Percentiles rank a stretch among this genome's conserved stretches.
phyloP scores from a whole-genome alignment of 1,140 invertebrate species.

The Drosophila lacertosa region DNA sequence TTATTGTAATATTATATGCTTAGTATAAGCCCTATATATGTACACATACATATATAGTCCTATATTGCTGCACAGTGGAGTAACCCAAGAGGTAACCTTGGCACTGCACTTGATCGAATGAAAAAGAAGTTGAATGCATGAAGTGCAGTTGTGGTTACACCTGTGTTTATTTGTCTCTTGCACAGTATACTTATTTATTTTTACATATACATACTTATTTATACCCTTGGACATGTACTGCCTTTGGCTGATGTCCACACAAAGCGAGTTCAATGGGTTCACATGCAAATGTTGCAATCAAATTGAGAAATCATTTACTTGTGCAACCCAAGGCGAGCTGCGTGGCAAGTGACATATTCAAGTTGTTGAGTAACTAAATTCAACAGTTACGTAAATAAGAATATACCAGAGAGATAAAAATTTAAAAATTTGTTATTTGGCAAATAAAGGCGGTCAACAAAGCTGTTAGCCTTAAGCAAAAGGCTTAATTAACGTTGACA shows the following conservation, averaged over 20 bases:
- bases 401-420: too few species aligned
- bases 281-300: constrained; percentile 35
- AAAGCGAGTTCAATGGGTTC: constrained; percentile 37
- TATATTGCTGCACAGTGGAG: constrained; percentile 2
- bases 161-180: too few species aligned
- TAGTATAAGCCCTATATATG: background rate
- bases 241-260: background rate
- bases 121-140: constrained; percentile 13
- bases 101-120: constrained; percentile 28
- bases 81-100: constrained; percentile 58
- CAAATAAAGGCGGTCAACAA: too few species aligned
- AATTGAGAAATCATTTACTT: constrained; percentile 23
- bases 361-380: too few species aligned
- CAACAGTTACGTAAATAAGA: too few species aligned
- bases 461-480: too few species aligned
- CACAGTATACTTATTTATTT: too few species aligned
- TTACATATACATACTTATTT: background rate
- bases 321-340: background rate
- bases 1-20: constrained; percentile 7
- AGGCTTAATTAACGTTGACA: too few species aligned
- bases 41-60: background rate
- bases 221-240: too few species aligned
- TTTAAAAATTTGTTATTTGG: too few species aligned
- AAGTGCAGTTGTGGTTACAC: constrained; percentile 17
- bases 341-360: background rate